phyloP scores from a whole-genome alignment of 2,888 invertebrate genomes.

The Aspidiotus destructor region DNA sequence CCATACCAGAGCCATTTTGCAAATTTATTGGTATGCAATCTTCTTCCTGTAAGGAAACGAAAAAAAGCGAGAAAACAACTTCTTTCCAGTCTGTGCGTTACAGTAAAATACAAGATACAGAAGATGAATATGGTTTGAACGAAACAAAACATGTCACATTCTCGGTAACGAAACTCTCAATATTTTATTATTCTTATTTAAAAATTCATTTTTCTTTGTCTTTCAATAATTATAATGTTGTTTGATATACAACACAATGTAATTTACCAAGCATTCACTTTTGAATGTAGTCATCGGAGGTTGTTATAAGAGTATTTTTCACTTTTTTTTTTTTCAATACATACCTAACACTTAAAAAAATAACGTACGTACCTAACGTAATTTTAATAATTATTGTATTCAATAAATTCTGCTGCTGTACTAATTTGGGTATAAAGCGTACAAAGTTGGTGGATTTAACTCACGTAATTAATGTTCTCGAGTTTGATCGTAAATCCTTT shows the following conservation, averaged over 20 bases:
- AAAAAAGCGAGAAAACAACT: slow-evolving; percentile 26
- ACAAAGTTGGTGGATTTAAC: neutral
- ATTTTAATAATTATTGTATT: neutral
- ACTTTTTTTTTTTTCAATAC: slow-evolving; percentile 2
- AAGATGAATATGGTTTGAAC: slow-evolving; percentile 15
- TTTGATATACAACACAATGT: neutral
- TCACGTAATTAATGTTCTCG: no score
- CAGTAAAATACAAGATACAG: slow-evolving; percentile 29
- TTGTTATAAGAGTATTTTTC: neutral
- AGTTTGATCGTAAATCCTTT: neutral
- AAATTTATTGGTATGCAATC: slow-evolving; percentile 22
- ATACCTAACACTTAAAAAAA: neutral
- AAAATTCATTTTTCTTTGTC: neutral
- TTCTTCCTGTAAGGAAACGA: slow-evolving; percentile 19
- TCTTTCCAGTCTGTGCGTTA: slow-evolving; percentile 25
- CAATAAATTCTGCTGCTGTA: neutral
- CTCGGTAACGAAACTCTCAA: slow-evolving; percentile 20
- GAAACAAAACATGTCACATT: slow-evolving; percentile 23
- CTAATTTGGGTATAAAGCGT: neutral
- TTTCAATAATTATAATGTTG: neutral
- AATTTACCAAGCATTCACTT: no score
- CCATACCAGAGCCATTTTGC: slow-evolving; percentile 25
- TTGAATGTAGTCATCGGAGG: neutral
- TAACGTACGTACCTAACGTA: neutral
- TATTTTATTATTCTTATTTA: slow-evolving; percentile 1